Evolutionary conservation across 2,113 vertebrate species (phyloP).

Genomic region (Pomatostomus ruficeps): DNA sequence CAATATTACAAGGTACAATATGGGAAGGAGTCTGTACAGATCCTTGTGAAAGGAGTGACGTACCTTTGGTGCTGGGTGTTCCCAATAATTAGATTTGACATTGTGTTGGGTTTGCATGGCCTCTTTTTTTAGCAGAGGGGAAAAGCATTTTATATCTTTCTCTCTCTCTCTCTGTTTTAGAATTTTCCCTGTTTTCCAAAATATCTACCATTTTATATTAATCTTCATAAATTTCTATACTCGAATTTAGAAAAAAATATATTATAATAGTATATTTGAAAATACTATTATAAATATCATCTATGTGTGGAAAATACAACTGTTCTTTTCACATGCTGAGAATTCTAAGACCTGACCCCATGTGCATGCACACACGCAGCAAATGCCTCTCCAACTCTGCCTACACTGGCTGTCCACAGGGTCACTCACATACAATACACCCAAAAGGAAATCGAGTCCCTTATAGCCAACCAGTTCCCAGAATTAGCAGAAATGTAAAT

Average conservation of each 20-base stretch:
- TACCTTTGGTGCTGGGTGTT: neutral
- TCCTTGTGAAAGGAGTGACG: neutral
- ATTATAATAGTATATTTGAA: neutral
- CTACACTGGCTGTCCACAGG: neutral
- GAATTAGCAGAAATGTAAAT: neutral
- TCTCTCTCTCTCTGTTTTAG: neutral
- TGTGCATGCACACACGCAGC: rapidly evolving
- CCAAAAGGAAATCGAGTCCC: neutral
- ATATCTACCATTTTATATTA: neutral
- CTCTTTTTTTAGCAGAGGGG: rapidly evolving
- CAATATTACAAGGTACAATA: neutral
- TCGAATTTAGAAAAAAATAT: neutral
- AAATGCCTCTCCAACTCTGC: neutral
- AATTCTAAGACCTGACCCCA: neutral
- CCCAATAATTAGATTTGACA: neutral
- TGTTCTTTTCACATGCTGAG: neutral
- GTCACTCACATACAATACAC: neutral
- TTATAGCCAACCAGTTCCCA: neutral
- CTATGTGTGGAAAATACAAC: neutral
- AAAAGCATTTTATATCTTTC: neutral
- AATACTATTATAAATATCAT: neutral
- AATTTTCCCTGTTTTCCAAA: neutral
- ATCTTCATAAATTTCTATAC: neutral
- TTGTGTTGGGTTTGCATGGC: neutral
- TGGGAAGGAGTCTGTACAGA: neutral